Percentiles rank a stretch among this genome's conserved stretches.
phyloP scores from a whole-genome alignment of 1,140 invertebrate genomes.

The Diprion similis region DNA sequence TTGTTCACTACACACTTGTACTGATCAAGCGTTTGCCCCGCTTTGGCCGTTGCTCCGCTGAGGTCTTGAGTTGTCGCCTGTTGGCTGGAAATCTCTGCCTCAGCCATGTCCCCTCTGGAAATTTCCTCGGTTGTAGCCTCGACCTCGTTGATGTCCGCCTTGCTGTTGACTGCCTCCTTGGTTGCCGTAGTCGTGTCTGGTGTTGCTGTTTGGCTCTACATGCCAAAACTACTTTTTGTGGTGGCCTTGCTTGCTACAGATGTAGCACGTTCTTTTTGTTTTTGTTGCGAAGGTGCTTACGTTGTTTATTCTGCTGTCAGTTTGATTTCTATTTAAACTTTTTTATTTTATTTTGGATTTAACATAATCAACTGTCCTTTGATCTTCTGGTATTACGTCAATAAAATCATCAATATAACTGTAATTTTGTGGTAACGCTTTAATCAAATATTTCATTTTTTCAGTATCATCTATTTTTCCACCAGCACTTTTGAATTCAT shows the following conservation, averaged over 20 bases:
- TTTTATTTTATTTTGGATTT: slow-evolving; percentile 50
- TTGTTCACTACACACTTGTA: too few relatives aligned
- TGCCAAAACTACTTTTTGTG: slow-evolving; percentile 32
- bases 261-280: slow-evolving; percentile 29
- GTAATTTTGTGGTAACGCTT: slow-evolving; percentile 28
- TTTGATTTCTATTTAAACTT: slow-evolving; percentile 41
- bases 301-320: slow-evolving; percentile 36
- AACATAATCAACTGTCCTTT: slow-evolving; percentile 51
- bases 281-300: slow-evolving; percentile 35
- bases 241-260: slow-evolving; percentile 32
- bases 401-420: slow-evolving; percentile 23
- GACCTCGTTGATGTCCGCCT: too few relatives aligned
- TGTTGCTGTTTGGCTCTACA: slow-evolving; percentile 16
- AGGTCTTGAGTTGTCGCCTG: too few relatives aligned
- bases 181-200: too few relatives aligned
- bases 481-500: slow-evolving; percentile 41
- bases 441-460: slow-evolving; percentile 43
- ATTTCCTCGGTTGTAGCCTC: too few relatives aligned
- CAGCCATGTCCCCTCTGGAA: too few relatives aligned
- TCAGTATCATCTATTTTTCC: slow-evolving; percentile 39
- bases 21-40: too few relatives aligned
- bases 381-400: slow-evolving; percentile 36
- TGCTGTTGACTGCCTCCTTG: too few relatives aligned
- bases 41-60: too few relatives aligned
- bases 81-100: too few relatives aligned